phyloP scores from a whole-genome alignment of 2,113 vertebrate species.

The Otus sunia region DNA sequence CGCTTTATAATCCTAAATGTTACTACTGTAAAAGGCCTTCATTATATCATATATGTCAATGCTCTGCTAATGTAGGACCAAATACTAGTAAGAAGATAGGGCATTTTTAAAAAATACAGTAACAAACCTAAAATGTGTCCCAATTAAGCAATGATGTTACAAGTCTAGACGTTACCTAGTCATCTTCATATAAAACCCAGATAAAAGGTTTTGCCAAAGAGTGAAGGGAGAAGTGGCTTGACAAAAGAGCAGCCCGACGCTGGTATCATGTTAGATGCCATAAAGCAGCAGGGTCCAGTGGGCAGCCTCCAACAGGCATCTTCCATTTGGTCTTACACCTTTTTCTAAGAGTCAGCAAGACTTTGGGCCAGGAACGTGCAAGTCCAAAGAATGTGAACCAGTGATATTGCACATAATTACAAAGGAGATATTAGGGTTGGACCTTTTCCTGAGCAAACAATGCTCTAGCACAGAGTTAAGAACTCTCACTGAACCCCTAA shows the following conservation, averaged over 20 bases:
- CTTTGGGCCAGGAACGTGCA: not conserved
- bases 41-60: not conserved
- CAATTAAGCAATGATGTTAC: not conserved
- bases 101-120: not conserved
- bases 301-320: not conserved
- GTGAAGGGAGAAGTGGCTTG: not conserved
- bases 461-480: not conserved
- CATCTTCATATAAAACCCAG: not conserved
- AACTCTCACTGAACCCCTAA: not conserved
- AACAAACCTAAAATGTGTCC: not conserved
- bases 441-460: not conserved
- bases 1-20: not conserved
- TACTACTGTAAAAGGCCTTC: not conserved
- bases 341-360: not conserved
- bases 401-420: not conserved
- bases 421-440: not conserved
- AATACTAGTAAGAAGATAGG: not conserved
- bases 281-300: not conserved
- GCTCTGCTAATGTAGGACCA: not conserved
- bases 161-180: not conserved
- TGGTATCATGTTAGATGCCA: not conserved
- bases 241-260: not conserved
- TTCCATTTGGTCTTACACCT: not conserved
- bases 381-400: not conserved
- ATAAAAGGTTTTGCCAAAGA: not conserved